Conservation (phyloP, 2,113 vertebrate genomes). For the Barnardius zonarius region DNA sequence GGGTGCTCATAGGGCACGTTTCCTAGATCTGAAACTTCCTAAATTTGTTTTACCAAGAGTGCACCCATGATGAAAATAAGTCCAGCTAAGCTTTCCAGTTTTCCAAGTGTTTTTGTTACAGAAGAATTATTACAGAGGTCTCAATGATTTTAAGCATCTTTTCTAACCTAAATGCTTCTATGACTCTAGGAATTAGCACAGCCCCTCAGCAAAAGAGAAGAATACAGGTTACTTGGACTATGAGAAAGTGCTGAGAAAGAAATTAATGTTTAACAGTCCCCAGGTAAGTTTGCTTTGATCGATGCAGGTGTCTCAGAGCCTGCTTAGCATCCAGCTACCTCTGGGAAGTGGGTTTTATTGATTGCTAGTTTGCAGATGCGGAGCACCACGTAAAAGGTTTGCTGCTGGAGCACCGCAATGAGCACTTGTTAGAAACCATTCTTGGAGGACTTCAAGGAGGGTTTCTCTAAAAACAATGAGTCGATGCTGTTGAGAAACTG, state of each 20-base stretch:
- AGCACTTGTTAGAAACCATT: not conserved
- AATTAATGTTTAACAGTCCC: constrained; percentile 50
- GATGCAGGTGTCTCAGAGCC: constrained; percentile 35
- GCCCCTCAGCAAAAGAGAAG: not conserved
- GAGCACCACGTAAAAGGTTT: not conserved
- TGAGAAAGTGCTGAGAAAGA: constrained; percentile 28
- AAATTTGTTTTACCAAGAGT: not conserved
- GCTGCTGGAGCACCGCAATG: not conserved
- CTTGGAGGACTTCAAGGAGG: not conserved
- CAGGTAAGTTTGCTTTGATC: constrained; percentile 65
- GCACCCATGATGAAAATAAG: not conserved
- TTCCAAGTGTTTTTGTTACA: not conserved
- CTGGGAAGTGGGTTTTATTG: not conserved
- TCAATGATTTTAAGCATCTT: not conserved
- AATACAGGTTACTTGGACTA: not conserved
- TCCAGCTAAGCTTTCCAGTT: not conserved
- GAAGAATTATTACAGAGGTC: not conserved
- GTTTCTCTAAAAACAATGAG: not conserved
- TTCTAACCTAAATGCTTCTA: not conserved
- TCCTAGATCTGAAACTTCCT: not conserved
- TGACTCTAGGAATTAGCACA: not conserved
- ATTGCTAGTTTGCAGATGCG: constrained; percentile 42
- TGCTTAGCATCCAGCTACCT: constrained; percentile 40
- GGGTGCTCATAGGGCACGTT: not conserved
- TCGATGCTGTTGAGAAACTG: not conserved